Conservation (phyloP, 2,797 vertebrate genomes). For the Myoxocephalus aenaeus region DNA sequence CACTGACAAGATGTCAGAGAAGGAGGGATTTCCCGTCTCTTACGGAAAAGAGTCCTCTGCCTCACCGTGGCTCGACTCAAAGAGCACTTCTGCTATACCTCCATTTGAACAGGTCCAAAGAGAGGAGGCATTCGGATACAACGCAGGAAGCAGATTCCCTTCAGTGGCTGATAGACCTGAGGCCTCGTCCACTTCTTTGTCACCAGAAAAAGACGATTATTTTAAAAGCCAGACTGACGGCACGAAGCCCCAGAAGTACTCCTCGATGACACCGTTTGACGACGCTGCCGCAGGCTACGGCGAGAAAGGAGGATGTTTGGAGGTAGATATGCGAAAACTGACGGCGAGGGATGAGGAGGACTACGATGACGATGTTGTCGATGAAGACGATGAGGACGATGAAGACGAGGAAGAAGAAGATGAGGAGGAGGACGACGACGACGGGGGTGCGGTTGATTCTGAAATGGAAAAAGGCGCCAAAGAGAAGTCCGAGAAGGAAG, state of each 20-base stretch:
- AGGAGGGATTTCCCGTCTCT: constrained; percentile 38
- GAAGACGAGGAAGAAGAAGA: constrained; percentile 78
- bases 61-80: constrained; percentile 49
- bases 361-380: constrained; percentile 80
- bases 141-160: constrained; percentile 82
- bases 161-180: constrained; percentile 72
- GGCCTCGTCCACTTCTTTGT: constrained; percentile 64
- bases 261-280: constrained; percentile 14
- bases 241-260: constrained; percentile 3
- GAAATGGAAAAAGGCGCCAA: constrained; percentile 92
- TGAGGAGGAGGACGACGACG: constrained; percentile 76
- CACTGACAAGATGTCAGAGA: constrained; percentile 46
- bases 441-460: constrained; percentile 84
- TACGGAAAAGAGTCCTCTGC: constrained; percentile 48
- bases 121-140: constrained; percentile 54
- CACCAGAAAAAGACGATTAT: constrained; percentile 63
- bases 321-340: constrained; percentile 81
- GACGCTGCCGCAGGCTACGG: constrained; percentile 45
- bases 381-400: constrained; percentile 77
- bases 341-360: constrained; percentile 84
- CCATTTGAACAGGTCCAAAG: constrained; percentile 57
- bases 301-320: constrained; percentile 78
- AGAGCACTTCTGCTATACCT: constrained; percentile 23
- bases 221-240: constrained; percentile 34
- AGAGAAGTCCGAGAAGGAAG: constrained; percentile 91